phyloP scores from a whole-genome alignment of 2,888 invertebrate species.

The Anaspis maculata region DNA sequence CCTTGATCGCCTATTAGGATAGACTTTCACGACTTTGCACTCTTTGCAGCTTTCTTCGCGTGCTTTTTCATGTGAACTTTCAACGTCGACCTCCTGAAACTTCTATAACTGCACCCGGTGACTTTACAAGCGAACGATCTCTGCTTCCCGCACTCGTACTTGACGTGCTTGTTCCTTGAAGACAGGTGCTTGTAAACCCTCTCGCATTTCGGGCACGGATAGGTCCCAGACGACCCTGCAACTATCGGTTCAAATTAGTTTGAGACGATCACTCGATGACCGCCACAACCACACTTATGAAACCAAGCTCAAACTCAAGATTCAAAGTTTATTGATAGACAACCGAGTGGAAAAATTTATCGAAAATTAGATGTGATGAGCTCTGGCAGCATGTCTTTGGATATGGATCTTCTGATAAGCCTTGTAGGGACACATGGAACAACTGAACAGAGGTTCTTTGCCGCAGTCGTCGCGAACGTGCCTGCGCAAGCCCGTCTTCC shows the following conservation, averaged over 20 bases:
- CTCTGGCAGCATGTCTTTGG: neutral
- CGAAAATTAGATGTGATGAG: too few relatives aligned
- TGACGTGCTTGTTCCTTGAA: conserved; percentile 57
- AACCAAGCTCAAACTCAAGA: too few relatives aligned
- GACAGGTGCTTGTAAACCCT: conserved; percentile 66
- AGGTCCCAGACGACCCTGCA: too few relatives aligned
- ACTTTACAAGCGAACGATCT: conserved; percentile 39
- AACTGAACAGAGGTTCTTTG: neutral
- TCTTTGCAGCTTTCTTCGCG: too few relatives aligned
- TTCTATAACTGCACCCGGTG: conserved; percentile 36
- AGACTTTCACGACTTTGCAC: too few relatives aligned
- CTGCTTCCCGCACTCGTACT: conserved; percentile 43
- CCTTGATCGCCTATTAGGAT: too few relatives aligned
- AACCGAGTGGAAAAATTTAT: too few relatives aligned
- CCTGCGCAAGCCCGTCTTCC: neutral
- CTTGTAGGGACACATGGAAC: neutral
- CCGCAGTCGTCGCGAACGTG: neutral
- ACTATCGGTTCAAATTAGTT: too few relatives aligned
- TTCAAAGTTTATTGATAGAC: too few relatives aligned
- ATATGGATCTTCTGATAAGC: neutral
- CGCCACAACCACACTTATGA: too few relatives aligned
- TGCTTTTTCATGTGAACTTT: conserved; percentile 37
- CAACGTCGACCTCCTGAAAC: conserved; percentile 38
- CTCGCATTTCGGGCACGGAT: conserved; percentile 53
- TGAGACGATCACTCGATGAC: too few relatives aligned